Conservation (phyloP, 2,113 vertebrate genomes). For the Gobius niger region DNA sequence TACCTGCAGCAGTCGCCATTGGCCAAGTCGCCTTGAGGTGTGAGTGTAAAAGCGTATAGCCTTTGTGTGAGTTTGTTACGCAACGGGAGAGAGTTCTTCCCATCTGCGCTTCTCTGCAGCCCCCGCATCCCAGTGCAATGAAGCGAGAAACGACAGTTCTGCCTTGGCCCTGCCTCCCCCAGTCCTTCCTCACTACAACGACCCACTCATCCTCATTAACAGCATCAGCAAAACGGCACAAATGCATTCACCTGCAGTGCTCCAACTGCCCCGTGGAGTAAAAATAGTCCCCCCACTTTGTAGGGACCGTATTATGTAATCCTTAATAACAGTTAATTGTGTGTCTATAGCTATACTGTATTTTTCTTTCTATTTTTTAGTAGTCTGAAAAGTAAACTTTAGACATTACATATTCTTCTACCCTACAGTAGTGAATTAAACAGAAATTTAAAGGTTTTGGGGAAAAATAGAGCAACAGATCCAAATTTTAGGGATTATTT, state of each 20-base stretch:
- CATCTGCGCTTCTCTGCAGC: constrained; percentile 73
- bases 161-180: constrained; percentile 57
- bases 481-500: too few species aligned
- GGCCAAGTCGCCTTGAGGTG: constrained; percentile 42
- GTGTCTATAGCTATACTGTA: too few species aligned
- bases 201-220: constrained; percentile 50
- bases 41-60: constrained; percentile 28
- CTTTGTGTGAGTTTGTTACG: constrained; percentile 65
- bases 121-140: constrained; percentile 70
- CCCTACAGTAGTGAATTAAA: too few species aligned
- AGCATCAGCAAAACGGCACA: constrained; percentile 39
- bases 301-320: too few species aligned
- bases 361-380: too few species aligned
- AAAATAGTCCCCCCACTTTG: neutral
- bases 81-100: constrained; percentile 75
- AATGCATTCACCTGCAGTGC: constrained; percentile 5
- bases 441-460: too few species aligned
- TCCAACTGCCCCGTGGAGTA: neutral
- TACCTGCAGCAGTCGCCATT: constrained; percentile 28
- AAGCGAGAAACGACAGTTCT: constrained; percentile 72
- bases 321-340: too few species aligned
- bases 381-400: too few species aligned
- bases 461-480: too few species aligned
- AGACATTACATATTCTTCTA: too few species aligned
- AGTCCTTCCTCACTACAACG: constrained; percentile 55